phyloP scores from a whole-genome alignment of 2,797 vertebrate genomes.

The Poecilia picta region DNA sequence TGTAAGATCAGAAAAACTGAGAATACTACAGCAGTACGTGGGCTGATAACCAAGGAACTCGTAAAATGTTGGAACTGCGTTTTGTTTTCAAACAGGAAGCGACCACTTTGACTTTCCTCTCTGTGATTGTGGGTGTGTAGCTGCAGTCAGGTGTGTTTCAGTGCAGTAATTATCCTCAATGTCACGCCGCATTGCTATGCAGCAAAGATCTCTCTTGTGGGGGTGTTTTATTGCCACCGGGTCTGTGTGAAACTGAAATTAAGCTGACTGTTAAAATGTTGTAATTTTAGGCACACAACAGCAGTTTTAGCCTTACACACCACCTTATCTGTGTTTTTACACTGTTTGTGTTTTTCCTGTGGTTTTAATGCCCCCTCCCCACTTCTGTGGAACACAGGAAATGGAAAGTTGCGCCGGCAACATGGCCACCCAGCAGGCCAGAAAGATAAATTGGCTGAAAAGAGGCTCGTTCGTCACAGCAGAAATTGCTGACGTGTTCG shows the following conservation, averaged over 20 bases:
- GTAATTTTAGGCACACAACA: background rate
- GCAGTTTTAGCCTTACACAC: background rate
- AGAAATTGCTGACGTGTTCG: constrained; percentile 58
- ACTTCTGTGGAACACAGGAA: constrained; percentile 29
- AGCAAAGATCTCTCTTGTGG: constrained; percentile 52
- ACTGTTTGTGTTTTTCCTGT: constrained; percentile 10
- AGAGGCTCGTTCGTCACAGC: constrained; percentile 45
- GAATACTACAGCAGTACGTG: background rate
- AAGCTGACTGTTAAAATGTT: background rate
- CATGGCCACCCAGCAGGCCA: constrained; percentile 45
- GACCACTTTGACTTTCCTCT: constrained; percentile 26
- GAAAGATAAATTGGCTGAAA: constrained; percentile 55
- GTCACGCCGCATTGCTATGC: constrained; percentile 73
- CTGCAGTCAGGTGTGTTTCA: constrained; percentile 35
- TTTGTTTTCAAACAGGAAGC: constrained; percentile 5
- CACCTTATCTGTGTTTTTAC: constrained; percentile 1
- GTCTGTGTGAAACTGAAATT: constrained; percentile 17
- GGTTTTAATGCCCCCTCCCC: constrained; percentile 4
- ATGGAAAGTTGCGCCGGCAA: constrained; percentile 39
- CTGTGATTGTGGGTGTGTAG: constrained; percentile 41
- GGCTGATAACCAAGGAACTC: constrained; percentile 11
- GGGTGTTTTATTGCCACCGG: constrained; percentile 18
- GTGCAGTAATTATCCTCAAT: constrained; percentile 62
- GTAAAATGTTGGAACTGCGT: background rate
- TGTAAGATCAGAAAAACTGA: constrained; percentile 1